A percentile compares a stretch with the other conserved stretches of the same genome.
Evolutionary conservation across 2,888 invertebrate genomes (phyloP).

Genomic region (Cantharis flavilabris): DNA sequence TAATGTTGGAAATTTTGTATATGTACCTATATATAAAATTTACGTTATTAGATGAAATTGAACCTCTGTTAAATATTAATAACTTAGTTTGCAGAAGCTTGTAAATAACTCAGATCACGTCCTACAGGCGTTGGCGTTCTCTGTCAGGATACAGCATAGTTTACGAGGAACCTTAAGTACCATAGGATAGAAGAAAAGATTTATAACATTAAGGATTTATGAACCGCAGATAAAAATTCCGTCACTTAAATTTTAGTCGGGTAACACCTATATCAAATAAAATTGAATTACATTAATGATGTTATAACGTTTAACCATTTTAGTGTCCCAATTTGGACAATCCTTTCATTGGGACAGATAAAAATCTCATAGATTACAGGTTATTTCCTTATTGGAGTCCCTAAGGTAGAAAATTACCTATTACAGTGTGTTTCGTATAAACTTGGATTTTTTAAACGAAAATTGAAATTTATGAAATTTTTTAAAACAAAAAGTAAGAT

Average conservation of each 20-base stretch:
- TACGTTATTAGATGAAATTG: background rate
- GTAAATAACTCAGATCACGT: constrained; percentile 25
- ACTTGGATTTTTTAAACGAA: background rate
- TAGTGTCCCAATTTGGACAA: background rate
- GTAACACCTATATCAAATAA: background rate
- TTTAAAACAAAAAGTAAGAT: background rate
- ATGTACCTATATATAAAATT: background rate
- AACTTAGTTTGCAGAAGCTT: constrained; percentile 17
- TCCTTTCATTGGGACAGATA: background rate
- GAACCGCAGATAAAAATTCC: constrained; percentile 20
- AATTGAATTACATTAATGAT: background rate
- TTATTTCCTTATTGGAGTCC: background rate
- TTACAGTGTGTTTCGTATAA: background rate
- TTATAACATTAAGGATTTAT: constrained; percentile 25
- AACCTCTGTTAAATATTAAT: constrained; percentile 22
- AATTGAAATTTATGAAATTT: background rate
- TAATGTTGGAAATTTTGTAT: background rate
- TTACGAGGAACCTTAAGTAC: constrained; percentile 25
- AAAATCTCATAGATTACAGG: background rate
- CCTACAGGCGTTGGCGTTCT: constrained; percentile 24
- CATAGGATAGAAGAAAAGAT: constrained; percentile 23
- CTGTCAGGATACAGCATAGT: constrained; percentile 26
- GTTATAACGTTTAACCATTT: background rate
- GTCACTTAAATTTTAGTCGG: constrained; percentile 14
- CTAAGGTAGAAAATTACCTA: background rate